These are phyloP conservation scores for Blastobasis adustella DNA, from an alignment of 2,888 invertebrate species.

Conservation along the genomic window DNA sequence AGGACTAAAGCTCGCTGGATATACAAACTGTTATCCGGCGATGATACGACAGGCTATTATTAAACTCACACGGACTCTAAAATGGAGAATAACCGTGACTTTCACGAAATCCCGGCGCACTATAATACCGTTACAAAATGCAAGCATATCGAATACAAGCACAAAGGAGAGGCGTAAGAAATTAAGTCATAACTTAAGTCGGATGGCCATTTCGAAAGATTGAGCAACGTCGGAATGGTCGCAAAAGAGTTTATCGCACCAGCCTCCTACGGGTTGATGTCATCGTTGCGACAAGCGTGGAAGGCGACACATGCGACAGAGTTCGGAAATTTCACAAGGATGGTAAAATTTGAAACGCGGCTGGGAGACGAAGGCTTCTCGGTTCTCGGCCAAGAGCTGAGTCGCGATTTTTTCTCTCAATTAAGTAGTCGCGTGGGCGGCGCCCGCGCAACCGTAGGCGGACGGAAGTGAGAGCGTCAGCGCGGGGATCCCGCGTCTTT, in stretches of 20 bases:
- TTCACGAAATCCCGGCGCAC: constrained; percentile 10
- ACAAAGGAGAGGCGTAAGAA: constrained; percentile 51
- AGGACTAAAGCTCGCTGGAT: too few relatives aligned
- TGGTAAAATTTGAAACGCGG: constrained; percentile 21
- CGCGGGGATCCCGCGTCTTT: constrained; percentile 47
- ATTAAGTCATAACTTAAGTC: constrained; percentile 69
- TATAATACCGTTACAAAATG: constrained; percentile 46
- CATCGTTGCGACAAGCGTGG: constrained; percentile 37
- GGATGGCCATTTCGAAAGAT: constrained; percentile 57
- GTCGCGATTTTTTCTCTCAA: constrained; percentile 47
- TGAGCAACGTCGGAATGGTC: constrained; percentile 40
- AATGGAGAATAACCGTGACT: constrained; percentile 22
- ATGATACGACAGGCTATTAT: constrained; percentile 23
- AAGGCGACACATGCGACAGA: background rate
- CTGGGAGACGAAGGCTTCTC: constrained; percentile 40
- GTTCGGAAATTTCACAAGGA: background rate
- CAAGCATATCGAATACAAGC: constrained; percentile 43
- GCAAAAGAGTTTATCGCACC: constrained; percentile 46
- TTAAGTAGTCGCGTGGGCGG: constrained; percentile 63
- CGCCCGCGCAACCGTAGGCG: constrained; percentile 56
- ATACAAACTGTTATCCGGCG: constrained; percentile 6
- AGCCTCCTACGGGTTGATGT: constrained; percentile 65
- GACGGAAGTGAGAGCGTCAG: constrained; percentile 71
- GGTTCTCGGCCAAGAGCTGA: constrained; percentile 35
- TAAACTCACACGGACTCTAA: constrained; percentile 19